Base-by-base conservation (phyloP, 2,797 vertebrate species). In the Periparus ater region DNA sequence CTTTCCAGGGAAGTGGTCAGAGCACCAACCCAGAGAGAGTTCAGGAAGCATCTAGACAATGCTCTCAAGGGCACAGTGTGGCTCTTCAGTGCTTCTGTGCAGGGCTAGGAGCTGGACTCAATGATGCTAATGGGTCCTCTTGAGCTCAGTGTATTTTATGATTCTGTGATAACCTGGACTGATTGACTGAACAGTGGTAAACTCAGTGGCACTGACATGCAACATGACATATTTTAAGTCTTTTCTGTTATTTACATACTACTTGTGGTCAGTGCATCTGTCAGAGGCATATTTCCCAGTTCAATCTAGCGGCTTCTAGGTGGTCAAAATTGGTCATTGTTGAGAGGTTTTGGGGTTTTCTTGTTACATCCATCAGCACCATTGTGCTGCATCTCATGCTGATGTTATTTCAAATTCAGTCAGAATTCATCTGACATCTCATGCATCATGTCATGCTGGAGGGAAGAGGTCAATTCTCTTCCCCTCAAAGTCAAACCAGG, bases 401-500 rank as follows among this genome's bases (percentile, higher is more conserved):
- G 63, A 11, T 66, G 21, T 85, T 92, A n/a, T 4, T 62, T 79
- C 2, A 1, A 82, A 62, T 88, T 92, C 62, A 60, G 29, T 74
- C 57, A 75, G 91, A 85, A 89, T 45, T 85, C 81, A 73, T 42
- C 23, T 89, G 78, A 68, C 67, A 54, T 81, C 85, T 87, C 4
- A 0, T 60, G n/a, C 32, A 57, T 95, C 83, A 27, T 2, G 1
- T 44, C 47, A 27, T 1, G 3, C 15, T 0, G 1, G 63, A 80
- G 34, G 82, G 51, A 75, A 79, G 32, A 58, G 62, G 68, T 83
- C 30, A 66, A 2, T 89, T 79, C 63, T 75, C 38, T 87, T 61
- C 48, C 36, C 29, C 30, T 68, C 36, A 17, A 22, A 89, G 60
- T 85, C 23, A 50, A n/a, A 66, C 36, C 10, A 71, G 60, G 47